A percentile compares a stretch with the other conserved stretches of the same genome.
Evolutionary conservation across 2,888 invertebrate species (phyloP).

Genomic region (Lydus trimaculatus): DNA sequence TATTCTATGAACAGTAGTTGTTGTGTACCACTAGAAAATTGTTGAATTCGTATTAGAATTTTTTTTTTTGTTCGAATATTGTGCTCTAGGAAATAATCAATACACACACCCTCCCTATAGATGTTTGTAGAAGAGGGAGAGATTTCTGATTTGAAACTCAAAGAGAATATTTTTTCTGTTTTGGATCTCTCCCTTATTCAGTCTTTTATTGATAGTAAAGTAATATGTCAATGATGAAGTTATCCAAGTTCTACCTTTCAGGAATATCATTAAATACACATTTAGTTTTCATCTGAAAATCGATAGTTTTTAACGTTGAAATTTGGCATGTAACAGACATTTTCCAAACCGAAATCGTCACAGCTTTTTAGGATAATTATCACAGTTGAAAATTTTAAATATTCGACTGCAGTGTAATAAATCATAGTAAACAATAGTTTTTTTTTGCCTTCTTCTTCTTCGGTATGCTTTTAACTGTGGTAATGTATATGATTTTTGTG

Average conservation of each 20-base stretch:
- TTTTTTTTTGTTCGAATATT: neutral
- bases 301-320: neutral
- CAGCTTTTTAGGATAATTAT: slow-evolving; percentile 24
- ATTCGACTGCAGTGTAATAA: slow-evolving; percentile 34
- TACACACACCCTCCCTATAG: neutral
- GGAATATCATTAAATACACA: neutral
- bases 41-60: neutral
- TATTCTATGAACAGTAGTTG: neutral
- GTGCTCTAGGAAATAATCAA: neutral
- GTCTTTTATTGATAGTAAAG: neutral
- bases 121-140: neutral
- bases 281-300: neutral
- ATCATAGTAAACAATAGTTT: slow-evolving; percentile 41
- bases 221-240: neutral
- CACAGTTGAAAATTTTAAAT: slow-evolving; percentile 21
- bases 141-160: neutral
- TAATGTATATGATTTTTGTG: slow-evolving; percentile 42
- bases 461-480: slow-evolving; percentile 26
- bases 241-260: neutral
- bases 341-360: slow-evolving; percentile 22
- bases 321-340: neutral
- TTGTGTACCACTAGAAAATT: neutral
- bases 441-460: slow-evolving; percentile 6
- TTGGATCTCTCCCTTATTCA: neutral
- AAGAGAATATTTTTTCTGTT: neutral